Conservation (phyloP, 2,888 invertebrate genomes). For the Dryobotodes eremita region DNA sequence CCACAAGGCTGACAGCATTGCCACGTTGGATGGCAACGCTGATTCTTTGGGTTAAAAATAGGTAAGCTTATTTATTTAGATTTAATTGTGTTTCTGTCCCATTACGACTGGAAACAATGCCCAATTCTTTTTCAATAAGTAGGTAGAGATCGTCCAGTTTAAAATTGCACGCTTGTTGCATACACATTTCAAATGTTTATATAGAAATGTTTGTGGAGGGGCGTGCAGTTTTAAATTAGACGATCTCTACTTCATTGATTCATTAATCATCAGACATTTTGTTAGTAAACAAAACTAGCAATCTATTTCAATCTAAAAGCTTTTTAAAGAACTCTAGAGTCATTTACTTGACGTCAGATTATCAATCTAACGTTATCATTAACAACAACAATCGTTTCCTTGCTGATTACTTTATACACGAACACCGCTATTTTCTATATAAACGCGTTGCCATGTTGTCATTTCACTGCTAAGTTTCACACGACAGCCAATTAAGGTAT, state of each 20-base stretch:
- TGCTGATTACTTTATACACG: neutral
- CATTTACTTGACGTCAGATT: slow-evolving; percentile 30
- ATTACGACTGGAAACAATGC: neutral
- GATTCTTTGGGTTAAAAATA: neutral
- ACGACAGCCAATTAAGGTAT: slow-evolving; percentile 60
- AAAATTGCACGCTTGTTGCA: too few relatives aligned
- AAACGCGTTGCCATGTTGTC: slow-evolving; percentile 69
- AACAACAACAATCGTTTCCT: slow-evolving; percentile 64
- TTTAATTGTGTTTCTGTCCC: neutral
- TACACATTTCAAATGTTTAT: too few relatives aligned
- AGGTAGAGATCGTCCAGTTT: too few relatives aligned
- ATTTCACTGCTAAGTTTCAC: slow-evolving; percentile 71
- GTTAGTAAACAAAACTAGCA: neutral
- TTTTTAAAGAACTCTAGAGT: neutral
- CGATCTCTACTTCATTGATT: too few relatives aligned
- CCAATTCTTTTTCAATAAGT: too few relatives aligned
- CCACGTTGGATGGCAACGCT: neutral
- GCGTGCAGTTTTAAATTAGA: too few relatives aligned
- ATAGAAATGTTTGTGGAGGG: too few relatives aligned
- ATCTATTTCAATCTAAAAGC: neutral
- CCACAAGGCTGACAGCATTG: neutral
- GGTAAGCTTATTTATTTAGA: neutral
- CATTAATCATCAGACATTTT: neutral
- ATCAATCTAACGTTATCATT: slow-evolving; percentile 68
- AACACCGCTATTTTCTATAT: slow-evolving; percentile 63